Evolutionary conservation across 2,113 vertebrate genomes (phyloP).

Genomic region (Petromus typicus): DNA sequence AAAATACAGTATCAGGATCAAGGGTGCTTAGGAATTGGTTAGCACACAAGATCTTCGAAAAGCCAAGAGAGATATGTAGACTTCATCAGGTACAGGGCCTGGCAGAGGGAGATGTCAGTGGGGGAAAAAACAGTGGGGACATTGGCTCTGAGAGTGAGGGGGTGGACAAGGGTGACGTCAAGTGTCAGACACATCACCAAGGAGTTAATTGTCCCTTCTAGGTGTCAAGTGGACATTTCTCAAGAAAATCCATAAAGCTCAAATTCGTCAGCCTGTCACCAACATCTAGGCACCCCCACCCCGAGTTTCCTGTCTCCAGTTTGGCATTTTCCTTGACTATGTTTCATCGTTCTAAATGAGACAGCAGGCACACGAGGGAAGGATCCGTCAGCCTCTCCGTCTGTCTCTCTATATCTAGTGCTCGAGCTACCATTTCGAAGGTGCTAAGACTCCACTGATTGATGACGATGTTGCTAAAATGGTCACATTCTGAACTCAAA

Average conservation of each 20-base stretch:
- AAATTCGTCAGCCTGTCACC: not conserved
- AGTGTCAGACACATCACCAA: not conserved
- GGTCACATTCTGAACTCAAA: conserved; percentile 45
- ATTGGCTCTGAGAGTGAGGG: not conserved
- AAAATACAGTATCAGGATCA: not conserved
- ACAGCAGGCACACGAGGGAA: not conserved
- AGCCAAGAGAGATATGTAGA: not conserved
- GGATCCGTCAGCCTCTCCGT: not conserved
- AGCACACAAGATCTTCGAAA: not conserved
- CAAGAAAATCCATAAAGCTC: not conserved
- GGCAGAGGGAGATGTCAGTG: not conserved
- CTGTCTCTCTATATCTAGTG: conserved; percentile 48
- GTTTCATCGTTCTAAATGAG: conserved; percentile 58
- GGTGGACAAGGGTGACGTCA: not conserved
- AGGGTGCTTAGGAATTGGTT: not conserved
- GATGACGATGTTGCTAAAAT: conserved; percentile 55
- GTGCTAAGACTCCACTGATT: conserved; percentile 13
- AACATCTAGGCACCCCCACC: not conserved
- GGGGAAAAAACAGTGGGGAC: not conserved
- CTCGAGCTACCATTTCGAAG: not conserved
- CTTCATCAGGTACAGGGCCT: not conserved
- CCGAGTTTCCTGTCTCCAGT: conserved; percentile 22
- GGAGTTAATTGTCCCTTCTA: not conserved
- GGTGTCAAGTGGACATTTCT: not conserved
- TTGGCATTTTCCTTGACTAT: not conserved